These are phyloP conservation scores for Murina feae DNA, from an alignment of 2,113 vertebrate species.

Conservation along the genomic window DNA sequence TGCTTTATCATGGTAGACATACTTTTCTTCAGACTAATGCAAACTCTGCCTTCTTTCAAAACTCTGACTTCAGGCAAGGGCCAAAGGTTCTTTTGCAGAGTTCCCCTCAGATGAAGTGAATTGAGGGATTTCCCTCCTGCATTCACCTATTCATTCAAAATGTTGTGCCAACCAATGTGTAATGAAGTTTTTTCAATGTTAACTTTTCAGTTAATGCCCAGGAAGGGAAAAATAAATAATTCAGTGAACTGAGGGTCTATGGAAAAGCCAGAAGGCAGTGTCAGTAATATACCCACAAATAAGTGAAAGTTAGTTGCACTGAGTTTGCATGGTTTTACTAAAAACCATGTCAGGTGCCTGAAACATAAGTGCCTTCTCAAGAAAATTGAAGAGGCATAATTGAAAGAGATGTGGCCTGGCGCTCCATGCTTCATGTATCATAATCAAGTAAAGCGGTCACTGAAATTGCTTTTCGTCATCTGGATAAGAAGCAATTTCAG, in stretches of 20 bases:
- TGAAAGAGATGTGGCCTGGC: conserved; percentile 41
- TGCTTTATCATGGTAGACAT: not conserved
- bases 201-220: not conserved
- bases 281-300: not conserved
- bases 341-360: conserved; percentile 6
- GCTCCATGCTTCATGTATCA: conserved; percentile 2
- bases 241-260: not conserved
- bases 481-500: conserved; percentile 58
- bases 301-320: not conserved
- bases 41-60: conserved; percentile 12
- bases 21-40: not conserved
- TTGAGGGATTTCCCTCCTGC: not conserved
- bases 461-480: conserved; percentile 67
- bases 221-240: conserved; percentile 29
- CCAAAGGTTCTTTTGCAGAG: not conserved
- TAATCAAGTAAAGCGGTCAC: conserved; percentile 53
- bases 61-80: not conserved
- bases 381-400: conserved; percentile 41
- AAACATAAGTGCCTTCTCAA: conserved; percentile 22
- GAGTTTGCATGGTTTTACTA: not conserved
- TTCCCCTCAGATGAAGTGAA: not conserved
- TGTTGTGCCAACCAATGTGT: not conserved
- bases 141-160: not conserved
- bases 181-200: not conserved
- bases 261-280: not conserved